A percentile compares a stretch with the other conserved stretches of the same genome.
Evolutionary conservation across 2,888 invertebrate genomes (phyloP).

Genomic region (Drosophila engyochracea): DNA sequence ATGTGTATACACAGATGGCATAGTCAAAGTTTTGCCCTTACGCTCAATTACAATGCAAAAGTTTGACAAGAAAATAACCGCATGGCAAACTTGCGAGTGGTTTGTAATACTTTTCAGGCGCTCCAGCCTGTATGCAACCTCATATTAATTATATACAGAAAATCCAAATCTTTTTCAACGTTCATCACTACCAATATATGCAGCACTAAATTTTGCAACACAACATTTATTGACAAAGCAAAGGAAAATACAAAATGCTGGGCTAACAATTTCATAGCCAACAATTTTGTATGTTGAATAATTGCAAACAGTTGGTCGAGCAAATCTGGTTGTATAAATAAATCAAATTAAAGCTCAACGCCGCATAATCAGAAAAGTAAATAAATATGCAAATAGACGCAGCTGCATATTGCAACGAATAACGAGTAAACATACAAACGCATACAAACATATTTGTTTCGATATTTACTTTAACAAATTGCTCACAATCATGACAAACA

Average conservation of each 20-base stretch:
- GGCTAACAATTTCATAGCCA: conserved; percentile 22
- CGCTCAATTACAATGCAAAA: conserved; percentile 81
- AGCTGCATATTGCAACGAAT: conserved; percentile 43
- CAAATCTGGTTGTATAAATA: conserved; percentile 59
- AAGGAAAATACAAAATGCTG: background rate
- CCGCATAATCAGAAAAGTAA: conserved; percentile 74
- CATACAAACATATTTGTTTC: conserved; percentile 41
- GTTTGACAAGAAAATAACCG: conserved; percentile 80
- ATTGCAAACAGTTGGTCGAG: conserved; percentile 37
- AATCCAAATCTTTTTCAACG: background rate
- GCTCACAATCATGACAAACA: conserved; percentile 65
- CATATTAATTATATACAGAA: conserved; percentile 12
- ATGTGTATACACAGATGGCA: conserved; percentile 16
- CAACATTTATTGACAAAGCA: conserved; percentile 7
- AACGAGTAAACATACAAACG: conserved; percentile 15
- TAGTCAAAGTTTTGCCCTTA: conserved; percentile 78
- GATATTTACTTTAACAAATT: conserved; percentile 78
- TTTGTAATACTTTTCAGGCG: conserved; percentile 47
- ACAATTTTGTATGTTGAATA: conserved; percentile 39
- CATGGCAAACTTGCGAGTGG: conserved; percentile 71
- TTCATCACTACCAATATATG: background rate
- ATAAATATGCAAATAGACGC: conserved; percentile 50
- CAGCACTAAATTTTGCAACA: conserved; percentile 5
- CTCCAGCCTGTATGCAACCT: background rate
- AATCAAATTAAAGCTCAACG: conserved; percentile 75